These are phyloP conservation scores for Megaceryle torquata DNA, from an alignment of 2,113 vertebrate species.

Conservation along the genomic window DNA sequence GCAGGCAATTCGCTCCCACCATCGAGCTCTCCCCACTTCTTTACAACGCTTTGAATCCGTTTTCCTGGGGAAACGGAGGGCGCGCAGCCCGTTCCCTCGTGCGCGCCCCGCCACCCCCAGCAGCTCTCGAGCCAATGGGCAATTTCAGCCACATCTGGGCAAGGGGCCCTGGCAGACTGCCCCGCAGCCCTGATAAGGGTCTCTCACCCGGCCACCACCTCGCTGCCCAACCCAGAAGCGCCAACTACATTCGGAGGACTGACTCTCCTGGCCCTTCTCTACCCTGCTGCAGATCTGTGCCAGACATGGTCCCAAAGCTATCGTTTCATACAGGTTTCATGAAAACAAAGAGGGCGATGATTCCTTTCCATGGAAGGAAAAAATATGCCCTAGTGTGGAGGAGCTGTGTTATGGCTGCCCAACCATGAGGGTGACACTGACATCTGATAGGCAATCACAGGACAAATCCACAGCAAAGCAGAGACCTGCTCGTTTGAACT, in stretches of 20 bases:
- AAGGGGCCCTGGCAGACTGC: background rate
- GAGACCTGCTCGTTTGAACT: rapidly evolving
- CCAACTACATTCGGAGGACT: background rate
- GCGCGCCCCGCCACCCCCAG: background rate
- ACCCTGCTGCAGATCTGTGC: background rate
- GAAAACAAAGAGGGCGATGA: background rate
- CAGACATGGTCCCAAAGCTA: background rate
- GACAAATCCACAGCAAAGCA: background rate
- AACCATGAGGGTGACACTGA: background rate
- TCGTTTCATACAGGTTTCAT: rapidly evolving
- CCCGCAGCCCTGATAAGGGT: background rate
- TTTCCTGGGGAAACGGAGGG: background rate
- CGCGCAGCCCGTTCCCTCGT: no score
- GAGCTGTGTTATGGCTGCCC: background rate
- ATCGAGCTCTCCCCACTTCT: background rate
- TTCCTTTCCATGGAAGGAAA: background rate
- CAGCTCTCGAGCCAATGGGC: background rate
- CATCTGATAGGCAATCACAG: background rate
- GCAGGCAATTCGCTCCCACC: background rate
- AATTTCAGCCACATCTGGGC: rapidly evolving
- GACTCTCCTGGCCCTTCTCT: no score
- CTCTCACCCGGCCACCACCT: background rate
- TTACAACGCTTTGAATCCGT: background rate
- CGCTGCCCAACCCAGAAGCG: background rate
- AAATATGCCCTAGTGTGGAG: background rate